phyloP scores from a whole-genome alignment of 2,888 invertebrate species.

The Acrobasis consociella region DNA sequence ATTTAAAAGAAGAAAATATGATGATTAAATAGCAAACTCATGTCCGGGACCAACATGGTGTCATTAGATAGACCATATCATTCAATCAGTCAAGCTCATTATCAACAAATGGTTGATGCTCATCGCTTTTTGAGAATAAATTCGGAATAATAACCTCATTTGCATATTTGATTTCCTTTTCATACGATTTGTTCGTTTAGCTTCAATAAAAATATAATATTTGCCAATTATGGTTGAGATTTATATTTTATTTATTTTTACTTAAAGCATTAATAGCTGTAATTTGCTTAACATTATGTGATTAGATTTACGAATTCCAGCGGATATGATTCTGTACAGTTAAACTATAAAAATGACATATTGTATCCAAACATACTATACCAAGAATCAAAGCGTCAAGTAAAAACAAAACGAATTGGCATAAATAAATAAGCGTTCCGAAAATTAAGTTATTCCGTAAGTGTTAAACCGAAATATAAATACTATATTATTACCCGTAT shows the following conservation, averaged over 20 bases:
- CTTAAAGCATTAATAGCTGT: neutral
- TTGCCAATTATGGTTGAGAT: conserved; percentile 17
- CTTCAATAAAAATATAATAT: neutral
- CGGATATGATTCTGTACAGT: no score
- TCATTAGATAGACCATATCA: conserved; percentile 43
- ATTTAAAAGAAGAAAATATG: no score
- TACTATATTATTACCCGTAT: conserved; percentile 18
- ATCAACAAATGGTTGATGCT: conserved; percentile 45
- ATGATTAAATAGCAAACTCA: no score
- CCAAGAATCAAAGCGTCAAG: no score
- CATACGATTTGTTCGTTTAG: neutral
- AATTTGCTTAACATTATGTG: no score
- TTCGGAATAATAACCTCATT: conserved; percentile 51
- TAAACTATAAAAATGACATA: no score
- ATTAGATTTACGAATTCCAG: no score
- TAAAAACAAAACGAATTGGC: neutral
- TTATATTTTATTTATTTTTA: conserved; percentile 2
- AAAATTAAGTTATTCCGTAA: neutral
- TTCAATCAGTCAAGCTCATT: conserved; percentile 58
- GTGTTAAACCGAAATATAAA: conserved; percentile 23
- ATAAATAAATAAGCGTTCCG: neutral
- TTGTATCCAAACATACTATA: no score
- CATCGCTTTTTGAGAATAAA: conserved; percentile 50
- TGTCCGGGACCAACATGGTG: neutral
- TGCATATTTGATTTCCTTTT: conserved; percentile 52